phyloP scores from a whole-genome alignment of 2,888 invertebrate species.

The Aporophyla nigra region DNA sequence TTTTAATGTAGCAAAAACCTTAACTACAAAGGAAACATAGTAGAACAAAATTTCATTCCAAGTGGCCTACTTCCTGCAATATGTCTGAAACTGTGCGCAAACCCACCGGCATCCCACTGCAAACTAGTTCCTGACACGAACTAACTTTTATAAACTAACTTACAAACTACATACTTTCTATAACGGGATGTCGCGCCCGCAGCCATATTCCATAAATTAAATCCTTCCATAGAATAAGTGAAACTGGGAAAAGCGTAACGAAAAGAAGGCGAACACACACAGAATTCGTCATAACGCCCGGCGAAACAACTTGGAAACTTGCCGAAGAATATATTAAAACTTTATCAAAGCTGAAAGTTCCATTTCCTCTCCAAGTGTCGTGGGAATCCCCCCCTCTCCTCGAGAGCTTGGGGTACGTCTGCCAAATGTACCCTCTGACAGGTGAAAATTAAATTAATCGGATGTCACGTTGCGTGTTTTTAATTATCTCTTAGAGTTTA shows the following conservation, averaged over 20 bases:
- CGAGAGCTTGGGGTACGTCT: slow-evolving; percentile 57
- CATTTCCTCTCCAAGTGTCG: slow-evolving; percentile 82
- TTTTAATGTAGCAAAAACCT: background rate
- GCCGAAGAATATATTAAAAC: slow-evolving; percentile 90
- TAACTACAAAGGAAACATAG: background rate
- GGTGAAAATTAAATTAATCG: slow-evolving; percentile 76
- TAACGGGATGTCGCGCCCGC: slow-evolving; percentile 63
- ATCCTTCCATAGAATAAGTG: slow-evolving; percentile 71
- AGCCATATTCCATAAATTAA: slow-evolving; percentile 73
- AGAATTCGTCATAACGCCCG: slow-evolving; percentile 84
- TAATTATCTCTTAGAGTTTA: slow-evolving; percentile 57
- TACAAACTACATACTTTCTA: slow-evolving; percentile 62
- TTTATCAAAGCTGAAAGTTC: slow-evolving; percentile 89
- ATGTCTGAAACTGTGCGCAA: slow-evolving; percentile 32
- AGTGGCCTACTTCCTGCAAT: slow-evolving; percentile 39
- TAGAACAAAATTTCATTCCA: slow-evolving; percentile 23
- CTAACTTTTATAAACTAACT: slow-evolving; percentile 67
- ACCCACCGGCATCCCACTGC: slow-evolving; percentile 36
- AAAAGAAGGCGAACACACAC: slow-evolving; percentile 74
- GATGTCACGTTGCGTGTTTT: slow-evolving; percentile 66
- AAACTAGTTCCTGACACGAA: slow-evolving; percentile 57
- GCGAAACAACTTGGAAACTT: slow-evolving; percentile 84
- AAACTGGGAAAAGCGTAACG: slow-evolving; percentile 71
- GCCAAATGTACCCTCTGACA: slow-evolving; percentile 60
- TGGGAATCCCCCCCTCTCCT: slow-evolving; percentile 68